Percentiles rank a stretch among this genome's conserved stretches.
Evolutionary conservation across 2,113 vertebrate species (phyloP).

Genomic region (Microcebus griseorufus): DNA sequence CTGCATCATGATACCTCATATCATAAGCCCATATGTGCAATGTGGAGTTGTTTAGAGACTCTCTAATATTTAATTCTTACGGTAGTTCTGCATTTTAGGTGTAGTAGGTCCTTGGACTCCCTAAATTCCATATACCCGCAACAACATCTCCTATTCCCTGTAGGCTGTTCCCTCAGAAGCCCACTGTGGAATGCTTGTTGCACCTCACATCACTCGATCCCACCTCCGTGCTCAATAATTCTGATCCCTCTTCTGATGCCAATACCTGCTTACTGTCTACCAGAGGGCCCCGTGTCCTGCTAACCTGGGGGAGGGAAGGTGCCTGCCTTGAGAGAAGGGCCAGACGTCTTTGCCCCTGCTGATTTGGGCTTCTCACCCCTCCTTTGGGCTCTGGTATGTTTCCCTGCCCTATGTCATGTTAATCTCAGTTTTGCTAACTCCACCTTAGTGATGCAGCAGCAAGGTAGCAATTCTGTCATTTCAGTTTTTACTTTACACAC

Average conservation of each 20-base stretch:
- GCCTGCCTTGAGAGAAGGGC: neutral
- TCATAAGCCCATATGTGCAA: neutral
- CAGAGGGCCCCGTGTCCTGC: neutral
- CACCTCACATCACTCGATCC: neutral
- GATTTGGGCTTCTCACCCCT: neutral
- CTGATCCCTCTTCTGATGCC: neutral
- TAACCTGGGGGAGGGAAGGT: neutral
- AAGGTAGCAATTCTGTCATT: neutral
- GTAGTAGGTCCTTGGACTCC: neutral
- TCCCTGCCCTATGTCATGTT: neutral
- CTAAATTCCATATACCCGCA: neutral
- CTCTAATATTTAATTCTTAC: neutral
- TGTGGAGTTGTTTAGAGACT: neutral
- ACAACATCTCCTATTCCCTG: neutral
- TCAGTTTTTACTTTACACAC: conserved; percentile 31
- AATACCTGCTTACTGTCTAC: neutral
- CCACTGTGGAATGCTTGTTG: neutral
- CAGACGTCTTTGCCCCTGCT: neutral
- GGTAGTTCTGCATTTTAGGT: neutral
- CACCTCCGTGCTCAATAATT: neutral
- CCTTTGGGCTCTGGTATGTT: neutral
- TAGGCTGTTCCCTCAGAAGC: neutral
- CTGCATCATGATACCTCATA: too few species aligned
- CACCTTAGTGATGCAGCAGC: neutral
- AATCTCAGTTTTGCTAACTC: neutral